These are phyloP conservation scores for Trichonephila inaurata DNA, from an alignment of 1,140 invertebrate genomes.

Conservation along the genomic window DNA sequence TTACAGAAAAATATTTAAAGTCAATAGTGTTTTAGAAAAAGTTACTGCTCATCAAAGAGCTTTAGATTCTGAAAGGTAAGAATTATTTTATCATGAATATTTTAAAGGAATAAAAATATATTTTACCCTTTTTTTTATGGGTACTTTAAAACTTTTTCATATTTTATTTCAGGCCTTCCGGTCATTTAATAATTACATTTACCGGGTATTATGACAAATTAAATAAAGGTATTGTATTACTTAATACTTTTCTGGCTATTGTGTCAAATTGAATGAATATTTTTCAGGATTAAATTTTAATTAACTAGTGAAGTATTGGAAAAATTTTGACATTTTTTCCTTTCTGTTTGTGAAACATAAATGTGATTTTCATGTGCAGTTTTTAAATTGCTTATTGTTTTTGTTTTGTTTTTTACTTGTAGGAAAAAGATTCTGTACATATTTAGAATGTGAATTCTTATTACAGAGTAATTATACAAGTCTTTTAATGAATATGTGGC, in stretches of 20 bases:
- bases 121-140: too few relatives aligned
- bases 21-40: slow-evolving; percentile 78
- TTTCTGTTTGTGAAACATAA: too few relatives aligned
- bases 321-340: not conserved
- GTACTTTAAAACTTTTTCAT: slow-evolving; percentile 82
- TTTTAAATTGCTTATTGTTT: too few relatives aligned
- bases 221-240: slow-evolving; percentile 81
- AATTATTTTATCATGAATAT: slow-evolving; percentile 47
- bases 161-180: slow-evolving; percentile 78
- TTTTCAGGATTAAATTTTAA: slow-evolving; percentile 55
- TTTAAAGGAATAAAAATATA: too few relatives aligned
- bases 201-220: slow-evolving; percentile 89
- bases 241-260: not conserved
- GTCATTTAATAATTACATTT: slow-evolving; percentile 91
- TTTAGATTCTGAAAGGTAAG: slow-evolving; percentile 75
- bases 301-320: not conserved
- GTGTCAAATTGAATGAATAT: not conserved
- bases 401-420: too few relatives aligned
- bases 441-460: too few relatives aligned
- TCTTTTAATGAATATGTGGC: too few relatives aligned
- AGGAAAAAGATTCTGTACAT: too few relatives aligned
- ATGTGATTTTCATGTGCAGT: too few relatives aligned
- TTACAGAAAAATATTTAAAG: slow-evolving; percentile 73
- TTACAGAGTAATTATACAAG: too few relatives aligned
- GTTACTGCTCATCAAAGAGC: slow-evolving; percentile 77